Base-by-base conservation (phyloP, 2,113 vertebrate genomes). In the Platanista minor region DNA sequence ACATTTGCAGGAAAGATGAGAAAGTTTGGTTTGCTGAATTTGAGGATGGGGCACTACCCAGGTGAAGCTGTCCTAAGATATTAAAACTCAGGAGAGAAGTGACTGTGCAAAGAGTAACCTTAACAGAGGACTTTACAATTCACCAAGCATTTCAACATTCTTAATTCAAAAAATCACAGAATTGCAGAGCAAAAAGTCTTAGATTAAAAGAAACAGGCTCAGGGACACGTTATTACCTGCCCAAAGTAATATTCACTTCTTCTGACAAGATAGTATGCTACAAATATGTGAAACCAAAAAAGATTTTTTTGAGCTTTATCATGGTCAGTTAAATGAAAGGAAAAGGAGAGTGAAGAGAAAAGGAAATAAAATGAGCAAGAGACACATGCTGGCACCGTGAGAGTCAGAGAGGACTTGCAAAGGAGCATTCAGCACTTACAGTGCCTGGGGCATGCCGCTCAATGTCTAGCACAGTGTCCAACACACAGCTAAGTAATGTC, bases 221-320 rank as follows among this genome's bases (percentile, higher is more conserved):
- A 75, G 75, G 27, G 21, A 67, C 10, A 17, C 27, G 41, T 57
- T 57, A 75, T 89, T 49, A 62, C 52, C 49, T 69, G 52, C 39
- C 36, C 23, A 39, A 77, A 91, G n/a, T 36, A 85, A 86, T 82
- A 86, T 82, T 89, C 18, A 57, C 61, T 80, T 81, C 66, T 66
- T 74, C 83, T 52, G 46, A 86, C 52, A 74, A 74, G 18, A 46
- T 15, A 49, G 33, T 18, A 29, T 5, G 15, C 25, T 52, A 61
- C 23, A 52, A 78, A 77, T 36, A 82, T 6, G 49, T 6, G 36
- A 74, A 75, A 77, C 61, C 8, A 67, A 66, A 59, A 5, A 72
- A 6, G 15, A 11, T 31, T 31, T n/a, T 25, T 82, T 18, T 88
- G 31, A 77, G 69, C 10, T 66, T 91, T 85, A 74, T 29, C 64